Evolutionary conservation across 64 coral and sea anemone species (phyloP).

Genomic region (Anthopleura sola): DNA sequence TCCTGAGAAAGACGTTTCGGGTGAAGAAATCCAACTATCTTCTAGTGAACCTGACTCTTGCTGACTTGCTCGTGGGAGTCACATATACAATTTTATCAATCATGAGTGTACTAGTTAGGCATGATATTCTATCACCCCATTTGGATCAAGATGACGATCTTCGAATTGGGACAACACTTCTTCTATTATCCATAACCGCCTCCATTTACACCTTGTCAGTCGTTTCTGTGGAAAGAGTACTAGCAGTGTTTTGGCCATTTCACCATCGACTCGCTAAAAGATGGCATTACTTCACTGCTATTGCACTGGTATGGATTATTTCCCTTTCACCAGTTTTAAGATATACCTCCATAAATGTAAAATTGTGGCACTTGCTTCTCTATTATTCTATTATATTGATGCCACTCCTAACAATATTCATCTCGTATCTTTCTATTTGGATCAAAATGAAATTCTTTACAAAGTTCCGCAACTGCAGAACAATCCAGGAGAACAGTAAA

Average conservation of each 20-base stretch:
- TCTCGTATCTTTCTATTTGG: slow-evolving; percentile 5
- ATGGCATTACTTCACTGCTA: slow-evolving; percentile 9
- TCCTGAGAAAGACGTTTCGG: slow-evolving; percentile 5
- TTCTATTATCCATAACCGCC: not conserved
- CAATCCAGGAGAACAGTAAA: slow-evolving; percentile 4
- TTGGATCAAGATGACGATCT: not conserved
- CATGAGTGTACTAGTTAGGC: not conserved
- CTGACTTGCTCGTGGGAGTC: not conserved
- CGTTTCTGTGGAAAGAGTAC: not conserved
- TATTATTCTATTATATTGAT: not conserved
- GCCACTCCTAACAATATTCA: not conserved
- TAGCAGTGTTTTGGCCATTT: not conserved
- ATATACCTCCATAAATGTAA: not conserved
- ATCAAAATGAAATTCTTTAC: not conserved
- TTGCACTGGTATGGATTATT: not conserved
- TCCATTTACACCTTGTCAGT: not conserved
- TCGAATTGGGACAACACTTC: not conserved
- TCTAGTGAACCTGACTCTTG: not conserved
- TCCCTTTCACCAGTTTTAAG: not conserved
- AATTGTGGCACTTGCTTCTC: not conserved
- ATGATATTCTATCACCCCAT: not conserved
- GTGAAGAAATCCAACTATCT: slow-evolving; percentile 12
- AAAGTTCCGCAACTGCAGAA: not conserved
- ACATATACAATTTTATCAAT: not conserved
- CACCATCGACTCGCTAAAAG: not conserved